Conservation (phyloP, 2,888 invertebrate species). For the Unio delphinus region DNA sequence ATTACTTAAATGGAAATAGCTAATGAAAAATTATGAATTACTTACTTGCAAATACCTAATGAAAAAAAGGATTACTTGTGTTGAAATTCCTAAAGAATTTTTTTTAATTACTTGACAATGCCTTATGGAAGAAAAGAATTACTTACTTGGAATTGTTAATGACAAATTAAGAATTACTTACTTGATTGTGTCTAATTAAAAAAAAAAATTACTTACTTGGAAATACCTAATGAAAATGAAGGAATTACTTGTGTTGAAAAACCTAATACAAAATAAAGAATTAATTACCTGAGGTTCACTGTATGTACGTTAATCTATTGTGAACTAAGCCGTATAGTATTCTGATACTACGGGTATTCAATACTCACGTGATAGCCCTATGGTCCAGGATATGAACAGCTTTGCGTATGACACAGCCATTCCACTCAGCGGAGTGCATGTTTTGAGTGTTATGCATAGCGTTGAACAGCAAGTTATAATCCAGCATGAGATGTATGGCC, state of each 20-base stretch:
- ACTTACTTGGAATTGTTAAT: background rate
- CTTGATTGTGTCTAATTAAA: background rate
- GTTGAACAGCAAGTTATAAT: slow-evolving; percentile 55
- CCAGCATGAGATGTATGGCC: slow-evolving; percentile 55
- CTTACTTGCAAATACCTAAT: too few relatives aligned
- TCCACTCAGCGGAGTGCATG: slow-evolving; percentile 68
- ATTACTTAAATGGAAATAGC: too few relatives aligned
- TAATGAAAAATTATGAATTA: too few relatives aligned
- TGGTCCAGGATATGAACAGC: slow-evolving; percentile 49
- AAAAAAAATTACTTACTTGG: background rate
- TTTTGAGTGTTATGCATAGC: slow-evolving; percentile 62
- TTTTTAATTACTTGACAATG: background rate
- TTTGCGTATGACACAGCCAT: slow-evolving; percentile 53
- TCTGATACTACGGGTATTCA: background rate
- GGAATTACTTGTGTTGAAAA: too few relatives aligned
- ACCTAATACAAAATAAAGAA: background rate
- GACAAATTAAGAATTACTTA: background rate
- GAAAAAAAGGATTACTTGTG: too few relatives aligned
- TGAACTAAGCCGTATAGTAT: background rate
- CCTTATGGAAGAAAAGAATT: background rate
- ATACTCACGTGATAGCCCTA: slow-evolving; percentile 48
- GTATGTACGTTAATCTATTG: background rate
- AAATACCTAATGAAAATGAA: background rate
- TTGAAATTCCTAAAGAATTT: too few relatives aligned
- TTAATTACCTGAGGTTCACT: background rate